These are phyloP conservation scores for Lordiphosa mommai DNA, from an alignment of 1,140 invertebrate genomes.

Conservation along the genomic window DNA sequence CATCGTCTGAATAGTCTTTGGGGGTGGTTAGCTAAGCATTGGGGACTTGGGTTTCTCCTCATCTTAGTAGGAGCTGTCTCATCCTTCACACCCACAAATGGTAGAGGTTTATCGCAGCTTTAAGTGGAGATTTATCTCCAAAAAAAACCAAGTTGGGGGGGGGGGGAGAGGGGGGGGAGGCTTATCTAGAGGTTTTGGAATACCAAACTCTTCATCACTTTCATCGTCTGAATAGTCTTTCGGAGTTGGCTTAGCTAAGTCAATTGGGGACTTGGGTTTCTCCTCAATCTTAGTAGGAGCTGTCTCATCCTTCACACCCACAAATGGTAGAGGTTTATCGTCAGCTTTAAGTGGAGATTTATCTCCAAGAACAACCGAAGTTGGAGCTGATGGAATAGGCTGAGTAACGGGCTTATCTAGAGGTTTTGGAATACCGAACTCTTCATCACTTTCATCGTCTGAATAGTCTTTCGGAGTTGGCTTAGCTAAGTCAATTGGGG, in stretches of 20 bases:
- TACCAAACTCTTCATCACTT: too few relatives aligned
- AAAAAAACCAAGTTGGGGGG: too few relatives aligned
- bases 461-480: neutral
- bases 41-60: slow-evolving; percentile 7
- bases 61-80: neutral
- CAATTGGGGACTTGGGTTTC: slow-evolving; percentile 8
- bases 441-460: too few relatives aligned
- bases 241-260: neutral
- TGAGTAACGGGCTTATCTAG: neutral
- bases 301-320: neutral
- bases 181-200: too few relatives aligned
- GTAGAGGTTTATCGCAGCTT: neutral
- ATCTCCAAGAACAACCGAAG: neutral
- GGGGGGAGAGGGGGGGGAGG: too few relatives aligned
- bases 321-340: neutral
- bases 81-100: neutral
- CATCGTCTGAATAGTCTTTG: slow-evolving; percentile 3
- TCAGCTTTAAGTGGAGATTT: neutral
- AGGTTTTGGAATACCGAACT: neutral
- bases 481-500: neutral
- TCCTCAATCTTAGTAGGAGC: neutral
- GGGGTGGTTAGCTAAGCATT: neutral
- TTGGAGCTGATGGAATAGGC: neutral
- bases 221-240: slow-evolving; percentile 4
- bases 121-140: too few relatives aligned